Evolutionary conservation across 1,140 invertebrate genomes (phyloP), one percentile per base, ranked within the genome.

Genomic region (Drosophila sechellia): DNA sequence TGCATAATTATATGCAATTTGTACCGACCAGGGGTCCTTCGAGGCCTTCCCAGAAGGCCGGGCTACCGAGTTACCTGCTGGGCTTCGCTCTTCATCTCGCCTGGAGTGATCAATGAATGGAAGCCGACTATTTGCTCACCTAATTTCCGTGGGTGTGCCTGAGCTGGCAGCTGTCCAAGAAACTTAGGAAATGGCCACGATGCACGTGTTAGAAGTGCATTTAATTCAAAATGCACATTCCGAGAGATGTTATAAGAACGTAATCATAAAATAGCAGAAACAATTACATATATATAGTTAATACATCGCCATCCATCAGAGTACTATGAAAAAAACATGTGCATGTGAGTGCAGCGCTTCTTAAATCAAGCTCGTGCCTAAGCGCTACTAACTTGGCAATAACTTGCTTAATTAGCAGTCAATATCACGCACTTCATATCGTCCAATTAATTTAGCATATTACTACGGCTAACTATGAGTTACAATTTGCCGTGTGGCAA

Each of bases 361-460:
- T 13, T 46, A 76, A 50, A 46, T 42, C 54, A 40, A 37, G 63
- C 68, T 68, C 81, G 81, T 87, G 79, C 70, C 57, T 6, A 34
- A 66, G 63, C 59, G 58, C 54, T 43, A 79, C 79, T 87, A 87
- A 86, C 76, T 71, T 63, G 61, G 48, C 75, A 42, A 71, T 87
- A 87, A 87, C 71, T 74, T 68, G 77, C 76, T 89, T 89, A 89
- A 89, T 89, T 89, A 89, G 77, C 84, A 89, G 84, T 77, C 84
- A 89, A 89, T 89, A 89, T 84, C 84, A 89, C 85, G 79, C 84
- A 89, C 84, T 89, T 83, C 84, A 89, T 89, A 84, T 60, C 57
- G 79, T 80, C 84, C 84, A 89, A 89, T 89, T 89, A 89, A 89
- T 89, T 89, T 89, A 89, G 77, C 84, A 89, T 89, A 89, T 89